Evolutionary conservation across 2,113 vertebrate species (phyloP).

Genomic region (Rhynchomys soricoides): DNA sequence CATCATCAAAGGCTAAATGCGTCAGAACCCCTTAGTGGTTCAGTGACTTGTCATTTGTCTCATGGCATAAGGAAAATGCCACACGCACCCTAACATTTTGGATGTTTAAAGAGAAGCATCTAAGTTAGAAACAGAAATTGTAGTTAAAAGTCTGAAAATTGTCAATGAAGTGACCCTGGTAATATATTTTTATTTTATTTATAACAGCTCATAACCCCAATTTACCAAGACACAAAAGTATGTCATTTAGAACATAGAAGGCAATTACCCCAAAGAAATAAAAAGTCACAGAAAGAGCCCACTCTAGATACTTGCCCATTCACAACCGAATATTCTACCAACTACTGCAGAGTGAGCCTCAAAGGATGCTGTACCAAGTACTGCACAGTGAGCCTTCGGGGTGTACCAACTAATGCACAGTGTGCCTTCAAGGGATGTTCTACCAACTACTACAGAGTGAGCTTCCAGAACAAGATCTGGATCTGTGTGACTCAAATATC

Average conservation of each 20-base stretch:
- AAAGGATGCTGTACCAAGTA: not conserved
- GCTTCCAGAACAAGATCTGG: not conserved
- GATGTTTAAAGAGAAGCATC: not conserved
- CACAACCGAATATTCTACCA: not conserved
- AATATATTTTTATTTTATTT: not conserved
- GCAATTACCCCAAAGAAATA: slow-evolving; percentile 10
- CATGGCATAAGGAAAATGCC: slow-evolving; percentile 8
- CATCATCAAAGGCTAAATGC: not conserved
- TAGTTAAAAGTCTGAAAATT: not conserved
- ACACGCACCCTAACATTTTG: not conserved
- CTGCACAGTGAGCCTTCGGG: not conserved
- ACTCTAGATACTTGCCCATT: not conserved
- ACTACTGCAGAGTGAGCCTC: not conserved
- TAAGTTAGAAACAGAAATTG: slow-evolving; percentile 7
- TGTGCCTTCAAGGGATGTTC: not conserved
- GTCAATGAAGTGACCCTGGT: not conserved
- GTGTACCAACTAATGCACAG: not conserved
- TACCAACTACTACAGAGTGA: not conserved
- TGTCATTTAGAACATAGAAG: slow-evolving; percentile 3
- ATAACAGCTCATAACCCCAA: not conserved
- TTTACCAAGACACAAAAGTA: not conserved
- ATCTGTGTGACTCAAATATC: not conserved
- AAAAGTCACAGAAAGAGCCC: not conserved
- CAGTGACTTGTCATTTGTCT: not conserved
- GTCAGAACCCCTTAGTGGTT: not conserved